Evolutionary conservation across 2,113 vertebrate genomes (phyloP).

Genomic region (Spea bombifrons): DNA sequence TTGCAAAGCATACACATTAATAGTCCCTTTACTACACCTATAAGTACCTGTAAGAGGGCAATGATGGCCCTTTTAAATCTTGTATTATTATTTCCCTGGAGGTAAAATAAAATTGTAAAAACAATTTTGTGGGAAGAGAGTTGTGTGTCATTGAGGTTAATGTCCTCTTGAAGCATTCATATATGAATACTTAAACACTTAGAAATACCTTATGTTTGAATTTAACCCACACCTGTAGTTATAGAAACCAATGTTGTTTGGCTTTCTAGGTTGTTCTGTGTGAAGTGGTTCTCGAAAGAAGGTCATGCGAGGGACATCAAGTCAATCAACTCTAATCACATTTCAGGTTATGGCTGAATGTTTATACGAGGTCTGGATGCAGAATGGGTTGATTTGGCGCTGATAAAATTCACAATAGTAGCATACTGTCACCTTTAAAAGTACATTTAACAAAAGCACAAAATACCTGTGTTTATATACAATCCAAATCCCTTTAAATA

Average conservation of each 20-base stretch:
- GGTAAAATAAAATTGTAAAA: not conserved
- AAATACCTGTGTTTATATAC: conserved; percentile 28
- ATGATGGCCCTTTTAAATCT: conserved; percentile 14
- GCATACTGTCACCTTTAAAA: conserved; percentile 20
- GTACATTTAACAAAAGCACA: conserved; percentile 10
- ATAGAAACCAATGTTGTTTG: conserved; percentile 38
- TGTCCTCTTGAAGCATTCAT: conserved; percentile 1
- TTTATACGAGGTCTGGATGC: conserved; percentile 36
- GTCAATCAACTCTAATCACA: conserved; percentile 30
- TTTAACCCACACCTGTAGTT: not conserved
- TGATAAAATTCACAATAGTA: conserved; percentile 16
- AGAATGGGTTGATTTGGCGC: conserved; percentile 21
- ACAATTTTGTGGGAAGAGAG: not conserved
- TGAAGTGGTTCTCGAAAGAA: conserved; percentile 21
- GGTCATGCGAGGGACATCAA: conserved; percentile 34
- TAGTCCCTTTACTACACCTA: conserved; percentile 7
- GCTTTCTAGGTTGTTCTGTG: conserved; percentile 15
- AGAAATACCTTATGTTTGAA: conserved; percentile 8
- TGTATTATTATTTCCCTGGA: not conserved
- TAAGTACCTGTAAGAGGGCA: conserved; percentile 18
- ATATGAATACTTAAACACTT: not conserved
- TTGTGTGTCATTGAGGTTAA: conserved; percentile 11
- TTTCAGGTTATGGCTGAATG: conserved; percentile 21
- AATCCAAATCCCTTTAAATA: not conserved
- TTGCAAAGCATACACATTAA: conserved; percentile 15